Evolutionary conservation across 2,113 vertebrate genomes (phyloP).

Genomic region (Protomyctophum bolini): DNA sequence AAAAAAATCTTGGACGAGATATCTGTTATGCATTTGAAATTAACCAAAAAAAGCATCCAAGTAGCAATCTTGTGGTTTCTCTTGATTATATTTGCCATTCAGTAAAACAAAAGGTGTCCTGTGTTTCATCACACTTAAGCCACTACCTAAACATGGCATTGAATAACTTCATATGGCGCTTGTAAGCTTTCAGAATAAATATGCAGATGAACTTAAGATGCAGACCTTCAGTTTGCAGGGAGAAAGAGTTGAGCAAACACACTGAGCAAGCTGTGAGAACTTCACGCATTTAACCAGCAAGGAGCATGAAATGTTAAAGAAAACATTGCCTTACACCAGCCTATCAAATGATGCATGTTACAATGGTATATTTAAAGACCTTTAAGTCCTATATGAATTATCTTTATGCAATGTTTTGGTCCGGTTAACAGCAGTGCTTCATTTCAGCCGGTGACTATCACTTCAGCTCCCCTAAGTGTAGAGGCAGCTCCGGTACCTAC

Average conservation of each 20-base stretch:
- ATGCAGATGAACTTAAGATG: background rate
- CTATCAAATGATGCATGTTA: no score
- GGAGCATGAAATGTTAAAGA: no score
- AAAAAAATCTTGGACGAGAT: no score
- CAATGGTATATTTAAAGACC: no score
- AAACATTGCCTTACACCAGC: no score
- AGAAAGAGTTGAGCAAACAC: background rate
- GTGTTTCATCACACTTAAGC: slow-evolving; percentile 16
- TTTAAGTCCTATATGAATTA: no score
- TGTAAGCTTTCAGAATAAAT: background rate
- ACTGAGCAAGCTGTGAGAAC: background rate
- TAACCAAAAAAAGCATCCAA: slow-evolving; percentile 22
- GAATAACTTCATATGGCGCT: background rate
- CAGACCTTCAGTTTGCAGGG: background rate
- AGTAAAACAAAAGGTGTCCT: slow-evolving; percentile 37
- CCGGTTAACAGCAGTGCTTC: no score
- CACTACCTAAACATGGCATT: background rate
- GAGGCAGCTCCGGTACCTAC: no score
- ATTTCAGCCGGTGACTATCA: no score
- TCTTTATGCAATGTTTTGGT: no score
- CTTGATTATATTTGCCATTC: slow-evolving; percentile 12
- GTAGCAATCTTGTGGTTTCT: slow-evolving; percentile 21
- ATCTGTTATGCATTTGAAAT: slow-evolving; percentile 4
- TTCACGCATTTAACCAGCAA: no score
- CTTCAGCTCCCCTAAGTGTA: no score